A percentile compares a stretch with the other conserved stretches of the same genome.
phyloP scores from a whole-genome alignment of 2,113 vertebrate genomes.

The Notarius quadriscutis region DNA sequence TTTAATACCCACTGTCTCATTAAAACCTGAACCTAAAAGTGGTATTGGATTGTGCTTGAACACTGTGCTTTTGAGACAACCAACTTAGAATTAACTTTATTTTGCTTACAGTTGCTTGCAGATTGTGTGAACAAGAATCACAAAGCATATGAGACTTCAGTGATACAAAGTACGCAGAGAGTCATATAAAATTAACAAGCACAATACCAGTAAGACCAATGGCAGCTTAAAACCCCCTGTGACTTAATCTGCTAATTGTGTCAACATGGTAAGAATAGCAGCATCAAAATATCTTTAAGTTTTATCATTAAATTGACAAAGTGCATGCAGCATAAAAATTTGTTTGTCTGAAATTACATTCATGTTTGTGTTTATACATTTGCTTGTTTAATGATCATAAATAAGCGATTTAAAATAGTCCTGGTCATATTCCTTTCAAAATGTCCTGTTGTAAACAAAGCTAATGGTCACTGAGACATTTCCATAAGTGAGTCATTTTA shows the following conservation, averaged over 20 bases:
- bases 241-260: not conserved
- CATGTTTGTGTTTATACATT: not conserved
- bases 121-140: not conserved
- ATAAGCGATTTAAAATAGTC: not conserved
- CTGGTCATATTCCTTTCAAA: not conserved
- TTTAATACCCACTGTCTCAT: slow-evolving; percentile 21
- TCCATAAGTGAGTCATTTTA: not conserved
- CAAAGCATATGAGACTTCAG: not conserved
- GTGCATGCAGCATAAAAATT: not conserved
- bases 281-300: not conserved
- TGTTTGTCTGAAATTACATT: not conserved
- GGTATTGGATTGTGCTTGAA: not conserved
- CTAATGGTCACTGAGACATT: not conserved
- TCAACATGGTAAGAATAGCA: not conserved
- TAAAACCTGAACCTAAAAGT: slow-evolving; percentile 21
- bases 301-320: not conserved
- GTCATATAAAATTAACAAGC: not conserved
- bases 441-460: not conserved
- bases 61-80: not conserved
- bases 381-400: not conserved
- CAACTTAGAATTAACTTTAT: not conserved
- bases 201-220: too few species aligned
- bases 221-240: not conserved
- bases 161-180: not conserved
- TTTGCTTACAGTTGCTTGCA: not conserved